phyloP scores from a whole-genome alignment of 2,113 vertebrate species.

The Ploceus nigricollis region DNA sequence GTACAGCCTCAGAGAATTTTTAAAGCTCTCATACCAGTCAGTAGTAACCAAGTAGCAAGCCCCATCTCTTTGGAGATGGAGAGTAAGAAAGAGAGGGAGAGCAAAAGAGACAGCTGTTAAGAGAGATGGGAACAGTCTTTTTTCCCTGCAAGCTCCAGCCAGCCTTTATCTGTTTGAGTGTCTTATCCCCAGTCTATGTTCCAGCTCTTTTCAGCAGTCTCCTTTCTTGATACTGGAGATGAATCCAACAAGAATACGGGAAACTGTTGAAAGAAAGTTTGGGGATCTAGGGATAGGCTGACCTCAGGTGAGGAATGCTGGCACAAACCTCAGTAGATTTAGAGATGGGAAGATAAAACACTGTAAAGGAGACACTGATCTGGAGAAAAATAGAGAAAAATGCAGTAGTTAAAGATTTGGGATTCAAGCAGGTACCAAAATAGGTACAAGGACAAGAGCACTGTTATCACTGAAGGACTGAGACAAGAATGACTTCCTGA shows the following conservation, averaged over 20 bases:
- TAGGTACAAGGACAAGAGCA: not conserved
- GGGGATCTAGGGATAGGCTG: not conserved
- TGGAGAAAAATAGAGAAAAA: not conserved
- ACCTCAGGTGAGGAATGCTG: not conserved
- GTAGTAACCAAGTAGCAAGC: not conserved
- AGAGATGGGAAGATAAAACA: not conserved
- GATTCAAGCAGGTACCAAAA: not conserved
- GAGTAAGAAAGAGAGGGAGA: not conserved
- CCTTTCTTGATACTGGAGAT: not conserved
- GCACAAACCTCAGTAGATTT: not conserved
- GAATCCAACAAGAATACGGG: not conserved
- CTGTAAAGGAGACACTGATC: not conserved
- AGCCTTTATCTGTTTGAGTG: not conserved
- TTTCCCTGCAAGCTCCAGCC: not conserved
- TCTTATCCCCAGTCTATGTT: not conserved
- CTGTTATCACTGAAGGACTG: not conserved
- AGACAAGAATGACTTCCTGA: not conserved
- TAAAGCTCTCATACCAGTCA: not conserved
- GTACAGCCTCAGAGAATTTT: not conserved
- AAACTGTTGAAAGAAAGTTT: not conserved
- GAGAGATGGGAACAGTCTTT: not conserved
- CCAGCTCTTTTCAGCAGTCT: not conserved
- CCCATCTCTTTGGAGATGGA: not conserved
- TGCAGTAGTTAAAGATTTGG: not conserved
- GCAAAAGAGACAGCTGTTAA: not conserved